A percentile compares a stretch with the other conserved stretches of the same genome.
Evolutionary conservation across 2,797 vertebrate species (phyloP).

Genomic region (Gadopsis marmoratus): DNA sequence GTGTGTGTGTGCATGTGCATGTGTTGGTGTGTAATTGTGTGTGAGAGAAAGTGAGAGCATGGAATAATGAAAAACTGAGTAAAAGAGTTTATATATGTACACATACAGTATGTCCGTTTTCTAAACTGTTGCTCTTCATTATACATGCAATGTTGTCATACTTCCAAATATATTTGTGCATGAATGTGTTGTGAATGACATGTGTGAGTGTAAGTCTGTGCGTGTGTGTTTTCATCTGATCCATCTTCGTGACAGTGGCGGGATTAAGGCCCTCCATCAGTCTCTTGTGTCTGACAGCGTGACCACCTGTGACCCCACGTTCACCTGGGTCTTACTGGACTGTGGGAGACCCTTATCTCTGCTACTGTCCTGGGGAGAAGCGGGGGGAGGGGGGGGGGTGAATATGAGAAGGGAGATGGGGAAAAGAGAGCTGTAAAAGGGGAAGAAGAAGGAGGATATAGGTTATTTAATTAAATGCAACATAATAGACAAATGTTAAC

Average conservation of each 20-base stretch:
- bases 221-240: constrained; percentile 81
- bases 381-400: not conserved
- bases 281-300: constrained; percentile 75
- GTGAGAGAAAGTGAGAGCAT: constrained; percentile 42
- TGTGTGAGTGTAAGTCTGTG: constrained; percentile 7
- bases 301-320: constrained; percentile 62
- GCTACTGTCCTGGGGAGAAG: constrained; percentile 69
- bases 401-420: not conserved
- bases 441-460: not conserved
- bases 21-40: constrained; percentile 50
- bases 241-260: constrained; percentile 82
- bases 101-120: not conserved
- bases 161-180: not conserved
- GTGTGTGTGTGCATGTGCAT: constrained; percentile 65
- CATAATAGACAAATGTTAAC: not conserved
- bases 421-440: not conserved
- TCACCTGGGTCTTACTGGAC: constrained; percentile 72
- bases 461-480: not conserved
- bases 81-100: not conserved
- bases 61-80: not conserved
- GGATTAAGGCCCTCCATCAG: constrained; percentile 78
- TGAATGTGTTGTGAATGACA: not conserved
- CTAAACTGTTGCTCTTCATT: not conserved
- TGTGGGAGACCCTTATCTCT: constrained; percentile 74
- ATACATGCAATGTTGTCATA: not conserved